Evolutionary conservation across 1,140 invertebrate genomes (phyloP), one percentile per base, ranked within the genome.

Genomic region (Dendrolimus kikuchii): DNA sequence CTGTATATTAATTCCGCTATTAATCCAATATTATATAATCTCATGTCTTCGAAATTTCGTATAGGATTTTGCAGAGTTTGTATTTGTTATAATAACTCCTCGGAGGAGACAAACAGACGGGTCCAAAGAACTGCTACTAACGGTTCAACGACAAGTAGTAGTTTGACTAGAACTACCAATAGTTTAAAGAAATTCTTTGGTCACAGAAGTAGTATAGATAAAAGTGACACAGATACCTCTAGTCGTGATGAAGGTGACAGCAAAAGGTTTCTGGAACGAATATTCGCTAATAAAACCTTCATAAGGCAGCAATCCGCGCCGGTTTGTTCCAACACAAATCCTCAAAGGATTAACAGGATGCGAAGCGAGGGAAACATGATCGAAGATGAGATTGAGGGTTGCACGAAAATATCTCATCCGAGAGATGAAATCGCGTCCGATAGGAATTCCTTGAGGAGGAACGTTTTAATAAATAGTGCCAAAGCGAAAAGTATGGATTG

Each of bases 11-110:
- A 97, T 73, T 95, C 94, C 0, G 94, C 93, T 5, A 86, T 95
- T 43, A 95, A 96, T 86, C 95, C 95, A 0, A 93, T 95, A 55
- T 76, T 95, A 2, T 95, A 95, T 68, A 95, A 95, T 77, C 81
- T 94, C n/a, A 94, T 94, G 92, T 95, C 93, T 36, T 94, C 92
- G 8, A 96, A 95, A 79, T 96, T 96, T 74, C 90, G 95, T 3
- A 89, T 90, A 23, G 94, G 93, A 4, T 95, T 96, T 66, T 77
- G 91, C 10, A 81, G 88, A 61, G 81, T 94, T 1, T 93, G 92
- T 62, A 88, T 89, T 7, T 75, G 89, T 9, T 88, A 84, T 47
- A 85, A 79, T 40, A 86, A 81, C 55, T 55, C 65, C 23, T 57
- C 61, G 56, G 71, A 82, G 53, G 68, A 69, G 54, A 71, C 68